A percentile compares a stretch with the other conserved stretches of the same genome.
Evolutionary conservation across 2,113 vertebrate species (phyloP).

Genomic region (Charina bottae): DNA sequence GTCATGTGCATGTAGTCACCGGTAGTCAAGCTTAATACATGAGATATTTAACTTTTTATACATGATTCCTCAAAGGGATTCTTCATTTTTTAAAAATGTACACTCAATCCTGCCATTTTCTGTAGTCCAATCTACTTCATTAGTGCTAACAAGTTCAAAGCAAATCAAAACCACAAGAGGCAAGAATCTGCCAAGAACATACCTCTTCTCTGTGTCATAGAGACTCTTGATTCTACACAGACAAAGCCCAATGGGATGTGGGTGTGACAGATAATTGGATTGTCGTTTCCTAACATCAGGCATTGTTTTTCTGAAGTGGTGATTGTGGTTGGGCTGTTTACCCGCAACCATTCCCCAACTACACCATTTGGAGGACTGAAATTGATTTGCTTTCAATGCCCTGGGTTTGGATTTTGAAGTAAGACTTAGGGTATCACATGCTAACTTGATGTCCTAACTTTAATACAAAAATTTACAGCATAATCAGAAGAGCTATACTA

Average conservation of each 20-base stretch:
- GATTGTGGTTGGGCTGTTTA: neutral
- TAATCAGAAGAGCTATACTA: neutral
- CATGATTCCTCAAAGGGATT: neutral
- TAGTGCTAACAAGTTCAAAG: conserved; percentile 24
- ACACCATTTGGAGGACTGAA: neutral
- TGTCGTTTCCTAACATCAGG: conserved; percentile 6
- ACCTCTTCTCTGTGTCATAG: conserved; percentile 21
- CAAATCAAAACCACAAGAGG: conserved; percentile 2
- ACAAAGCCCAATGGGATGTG: neutral
- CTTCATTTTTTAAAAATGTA: neutral
- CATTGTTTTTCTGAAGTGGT: conserved; percentile 1
- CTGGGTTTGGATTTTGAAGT: neutral
- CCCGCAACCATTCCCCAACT: neutral
- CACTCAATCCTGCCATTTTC: neutral
- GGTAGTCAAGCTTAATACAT: neutral
- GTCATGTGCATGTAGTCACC: neutral
- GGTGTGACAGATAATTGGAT: conserved; percentile 8
- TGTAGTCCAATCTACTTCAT: neutral
- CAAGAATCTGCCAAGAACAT: conserved; percentile 5
- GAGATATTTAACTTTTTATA: neutral
- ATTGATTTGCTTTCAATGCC: neutral
- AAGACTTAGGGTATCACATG: too few species aligned
- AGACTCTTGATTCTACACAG: conserved; percentile 1
- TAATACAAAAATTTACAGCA: neutral
- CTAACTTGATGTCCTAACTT: neutral